A percentile compares a stretch with the other conserved stretches of the same genome.
phyloP scores from a whole-genome alignment of 2,797 vertebrate species.

The Macrochelys suwanniensis region DNA sequence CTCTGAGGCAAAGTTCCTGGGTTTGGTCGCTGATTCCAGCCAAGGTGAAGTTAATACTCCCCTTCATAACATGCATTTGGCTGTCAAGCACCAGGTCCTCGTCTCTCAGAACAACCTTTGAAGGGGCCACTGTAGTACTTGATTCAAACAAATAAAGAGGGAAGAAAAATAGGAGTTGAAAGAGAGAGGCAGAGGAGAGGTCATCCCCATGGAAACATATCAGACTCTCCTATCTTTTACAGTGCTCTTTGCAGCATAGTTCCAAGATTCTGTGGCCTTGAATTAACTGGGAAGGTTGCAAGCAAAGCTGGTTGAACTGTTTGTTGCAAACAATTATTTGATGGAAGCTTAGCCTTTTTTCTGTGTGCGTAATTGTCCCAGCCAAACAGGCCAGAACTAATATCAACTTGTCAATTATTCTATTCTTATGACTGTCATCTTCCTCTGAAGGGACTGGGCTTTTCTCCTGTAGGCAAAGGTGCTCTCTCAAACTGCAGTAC shows the following conservation, averaged over 20 bases:
- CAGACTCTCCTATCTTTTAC: background rate
- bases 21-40: background rate
- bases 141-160: conserved; percentile 2
- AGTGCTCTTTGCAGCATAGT: background rate
- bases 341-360: background rate
- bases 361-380: background rate
- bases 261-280: background rate
- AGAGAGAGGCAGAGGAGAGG: background rate
- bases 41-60: background rate
- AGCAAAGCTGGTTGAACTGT: background rate
- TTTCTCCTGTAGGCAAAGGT: background rate
- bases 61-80: background rate
- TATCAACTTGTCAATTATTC: background rate
- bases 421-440: background rate
- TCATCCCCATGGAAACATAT: background rate
- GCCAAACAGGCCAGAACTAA: background rate
- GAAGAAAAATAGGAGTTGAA: background rate
- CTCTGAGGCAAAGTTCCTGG: background rate
- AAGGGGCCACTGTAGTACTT: background rate
- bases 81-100: background rate
- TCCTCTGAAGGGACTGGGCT: background rate
- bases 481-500: background rate
- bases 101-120: background rate
- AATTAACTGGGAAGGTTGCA: background rate
- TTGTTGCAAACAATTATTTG: background rate